phyloP scores from a whole-genome alignment of 1,140 invertebrate species.

The Diploscapter pachys region DNA sequence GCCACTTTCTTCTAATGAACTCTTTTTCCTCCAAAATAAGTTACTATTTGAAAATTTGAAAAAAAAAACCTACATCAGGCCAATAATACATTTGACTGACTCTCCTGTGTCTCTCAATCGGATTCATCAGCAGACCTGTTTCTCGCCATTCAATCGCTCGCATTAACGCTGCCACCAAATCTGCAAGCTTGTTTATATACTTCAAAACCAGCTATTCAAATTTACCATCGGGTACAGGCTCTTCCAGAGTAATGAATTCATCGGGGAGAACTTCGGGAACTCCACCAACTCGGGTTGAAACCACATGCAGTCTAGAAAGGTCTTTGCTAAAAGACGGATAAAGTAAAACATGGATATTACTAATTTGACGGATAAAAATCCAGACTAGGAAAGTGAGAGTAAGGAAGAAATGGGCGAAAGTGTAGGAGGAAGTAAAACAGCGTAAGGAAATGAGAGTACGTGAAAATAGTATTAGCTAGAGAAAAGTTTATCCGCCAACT shows the following conservation, averaged over 20 bases:
- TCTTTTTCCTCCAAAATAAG: no score
- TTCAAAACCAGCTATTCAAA: neutral
- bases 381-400: no score
- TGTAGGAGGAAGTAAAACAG: no score
- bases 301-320: conserved; percentile 73
- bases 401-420: no score
- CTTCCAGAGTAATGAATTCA: conserved; percentile 81
- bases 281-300: conserved; percentile 93
- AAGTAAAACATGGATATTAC: neutral
- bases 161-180: conserved; percentile 38
- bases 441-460: no score
- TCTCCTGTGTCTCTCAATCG: conserved; percentile 73
- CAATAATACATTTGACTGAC: conserved; percentile 85
- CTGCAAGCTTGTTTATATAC: conserved; percentile 37
- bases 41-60: neutral
- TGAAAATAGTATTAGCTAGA: no score
- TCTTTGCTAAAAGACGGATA: conserved; percentile 63
- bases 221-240: conserved; percentile 69
- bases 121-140: conserved; percentile 66
- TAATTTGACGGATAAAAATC: no score
- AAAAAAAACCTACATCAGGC: conserved; percentile 66
- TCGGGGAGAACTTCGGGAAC: conserved; percentile 94
- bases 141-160: conserved; percentile 57
- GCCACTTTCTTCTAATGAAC: no score
- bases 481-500: no score